Percentiles rank a stretch among this genome's conserved stretches.
Evolutionary conservation across 1,140 invertebrate species (phyloP).

Genomic region (Zaprionus capensis): DNA sequence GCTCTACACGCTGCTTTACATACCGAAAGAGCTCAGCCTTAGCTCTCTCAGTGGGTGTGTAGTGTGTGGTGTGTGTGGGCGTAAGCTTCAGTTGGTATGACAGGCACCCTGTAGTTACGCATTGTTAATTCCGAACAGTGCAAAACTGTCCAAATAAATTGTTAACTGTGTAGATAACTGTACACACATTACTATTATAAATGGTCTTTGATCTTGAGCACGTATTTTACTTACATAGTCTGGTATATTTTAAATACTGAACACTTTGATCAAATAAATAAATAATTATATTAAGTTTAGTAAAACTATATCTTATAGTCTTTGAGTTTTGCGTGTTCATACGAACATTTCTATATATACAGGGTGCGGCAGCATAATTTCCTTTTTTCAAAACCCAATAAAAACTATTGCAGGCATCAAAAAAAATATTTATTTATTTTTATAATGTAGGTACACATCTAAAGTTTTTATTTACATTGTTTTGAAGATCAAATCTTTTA

Average conservation of each 20-base stretch:
- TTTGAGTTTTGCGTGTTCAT: too few relatives aligned
- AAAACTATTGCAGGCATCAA: too few relatives aligned
- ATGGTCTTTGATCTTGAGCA: not conserved
- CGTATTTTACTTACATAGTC: not conserved
- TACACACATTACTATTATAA: not conserved
- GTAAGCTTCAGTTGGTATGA: constrained; percentile 23
- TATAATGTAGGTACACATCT: too few relatives aligned
- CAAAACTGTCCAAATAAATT: constrained; percentile 24
- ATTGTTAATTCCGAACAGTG: constrained; percentile 44
- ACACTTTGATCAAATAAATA: too few relatives aligned
- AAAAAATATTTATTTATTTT: too few relatives aligned
- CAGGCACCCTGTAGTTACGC: constrained; percentile 43
- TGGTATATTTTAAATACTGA: not conserved
- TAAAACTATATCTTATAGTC: too few relatives aligned
- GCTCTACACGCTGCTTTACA: constrained; percentile 24
- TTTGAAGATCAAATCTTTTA: too few relatives aligned
- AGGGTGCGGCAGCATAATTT: too few relatives aligned
- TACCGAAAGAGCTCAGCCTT: constrained; percentile 6
- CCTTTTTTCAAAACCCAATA: too few relatives aligned
- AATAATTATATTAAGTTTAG: not conserved
- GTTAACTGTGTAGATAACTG: not conserved
- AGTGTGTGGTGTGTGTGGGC: constrained; percentile 8
- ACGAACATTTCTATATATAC: too few relatives aligned
- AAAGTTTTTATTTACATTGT: too few relatives aligned
- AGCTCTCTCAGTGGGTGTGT: not conserved